phyloP scores from a whole-genome alignment of 2,888 invertebrate species.

The Alloplasta piceator region DNA sequence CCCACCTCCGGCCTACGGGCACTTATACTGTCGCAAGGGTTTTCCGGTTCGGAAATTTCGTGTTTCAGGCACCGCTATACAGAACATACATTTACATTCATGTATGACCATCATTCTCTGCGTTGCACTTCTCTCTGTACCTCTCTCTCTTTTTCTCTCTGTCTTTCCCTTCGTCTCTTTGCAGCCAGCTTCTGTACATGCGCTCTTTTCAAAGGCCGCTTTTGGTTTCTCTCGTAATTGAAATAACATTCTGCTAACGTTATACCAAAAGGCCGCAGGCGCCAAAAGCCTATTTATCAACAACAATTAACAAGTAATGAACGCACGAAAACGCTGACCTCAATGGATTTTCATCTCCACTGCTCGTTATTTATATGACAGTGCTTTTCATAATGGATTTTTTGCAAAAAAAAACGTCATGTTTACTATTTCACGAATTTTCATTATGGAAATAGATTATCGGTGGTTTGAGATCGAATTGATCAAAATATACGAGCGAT shows the following conservation, averaged over 20 bases:
- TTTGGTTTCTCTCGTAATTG: slow-evolving; percentile 29
- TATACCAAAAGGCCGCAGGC: not conserved
- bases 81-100: not conserved
- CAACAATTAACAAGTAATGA: slow-evolving; percentile 71
- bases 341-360: too few species aligned
- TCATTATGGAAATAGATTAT: too few species aligned
- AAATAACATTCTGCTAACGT: slow-evolving; percentile 17
- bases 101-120: not conserved
- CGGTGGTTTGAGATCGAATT: too few species aligned
- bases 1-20: slow-evolving; percentile 47
- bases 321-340: slow-evolving; percentile 35
- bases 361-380: too few species aligned
- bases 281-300: slow-evolving; percentile 19
- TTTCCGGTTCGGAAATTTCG: slow-evolving; percentile 55
- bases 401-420: too few species aligned
- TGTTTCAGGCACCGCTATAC: slow-evolving; percentile 10
- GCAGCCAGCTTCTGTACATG: not conserved
- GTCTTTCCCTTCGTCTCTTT: not conserved
- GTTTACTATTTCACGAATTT: too few species aligned
- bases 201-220: slow-evolving; percentile 6
- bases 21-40: slow-evolving; percentile 24
- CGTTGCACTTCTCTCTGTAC: not conserved
- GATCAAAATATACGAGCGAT: too few species aligned
- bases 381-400: too few species aligned
- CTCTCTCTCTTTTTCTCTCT: not conserved